Base-by-base conservation (phyloP, 2,888 invertebrate genomes). In the Malachius bipustulatus region DNA sequence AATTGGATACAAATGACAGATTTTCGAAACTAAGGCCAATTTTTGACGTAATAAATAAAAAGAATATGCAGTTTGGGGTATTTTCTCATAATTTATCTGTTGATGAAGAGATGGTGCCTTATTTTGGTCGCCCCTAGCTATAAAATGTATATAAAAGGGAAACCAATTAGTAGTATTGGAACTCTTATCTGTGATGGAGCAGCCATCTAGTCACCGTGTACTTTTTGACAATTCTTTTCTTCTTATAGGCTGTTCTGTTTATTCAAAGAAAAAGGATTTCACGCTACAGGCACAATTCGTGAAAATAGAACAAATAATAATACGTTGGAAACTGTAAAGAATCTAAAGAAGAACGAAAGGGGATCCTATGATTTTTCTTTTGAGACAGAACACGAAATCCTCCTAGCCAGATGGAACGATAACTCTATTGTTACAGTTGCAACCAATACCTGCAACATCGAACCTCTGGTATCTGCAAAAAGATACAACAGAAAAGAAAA, bases 11-110 rank as follows among this genome's bases (percentile, higher is more conserved):
- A n/a, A n/a, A n/a, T n/a, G 24, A 19, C n/a, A 19, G n/a, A 19
- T 19, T 19, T n/a, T 19, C 24, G 24, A 19, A 19, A 19, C 24
- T 19, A n/a, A 19, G 24, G n/a, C 24, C 24, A 8, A 19, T 19
- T 19, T n/a, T 19, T 8, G 24, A n/a, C n/a, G 6, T 19, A 19
- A 19, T 19, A 19, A 19, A 19, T 19, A n/a, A 19, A n/a, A 19
- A 19, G n/a, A 19, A 19, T n/a, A 19, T 19, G n/a, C 24, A 19
- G 24, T 19, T 19, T 19, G 24, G n/a, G 6, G 24, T 19, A 8
- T 19, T 19, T 19, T 19, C 24, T 19, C 24, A 19, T 19, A 19
- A 19, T 19, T 19, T n/a, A 19, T 19, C 24, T 6, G n/a, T 19
- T 8, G n/a, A 19, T 6, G 24, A 19, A n/a, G 24, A 19, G n/a